Base-by-base conservation (phyloP, 2,888 invertebrate genomes). In the Cataglyphis livida region DNA sequence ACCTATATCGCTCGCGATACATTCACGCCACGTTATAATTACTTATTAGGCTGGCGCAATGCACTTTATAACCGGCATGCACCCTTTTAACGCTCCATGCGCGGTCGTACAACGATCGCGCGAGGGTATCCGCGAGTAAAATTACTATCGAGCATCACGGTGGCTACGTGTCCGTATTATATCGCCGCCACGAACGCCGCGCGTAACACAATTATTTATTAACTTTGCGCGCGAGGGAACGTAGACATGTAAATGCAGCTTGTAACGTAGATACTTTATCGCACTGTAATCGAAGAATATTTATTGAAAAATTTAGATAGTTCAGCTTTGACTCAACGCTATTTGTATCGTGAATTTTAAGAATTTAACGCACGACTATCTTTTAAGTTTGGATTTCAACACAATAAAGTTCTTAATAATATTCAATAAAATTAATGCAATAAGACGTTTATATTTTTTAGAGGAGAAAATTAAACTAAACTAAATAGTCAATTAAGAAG, bases 41-140 rank as follows among this genome's bases (percentile, higher is more conserved):
- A 88, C 86, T 84, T 87, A 86, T 90, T 89, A 90, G 85, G 74
- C 75, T 78, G 79, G 68, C 59, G 82, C 88, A 75, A 86, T 88
- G 79, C 79, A 85, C 83, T 84, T 89, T 85, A 86, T 86, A 86
- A 87, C 74, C 78, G 57, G 73, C 78, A 35, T 81, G 81, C 83
- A 86, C 68, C 84, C 85, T 88, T 88, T 88, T 85, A 89, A 87
- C 78, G 66, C 59, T 48, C 41, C 75, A 44, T 32, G 54, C 79
- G 65, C 57, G 62, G 65, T 25, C 35, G 51, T 48, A 71, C 62
- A 32, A 54, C 54, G 84, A 82, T 64, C 76, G 79, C 28, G 78
- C 28, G 76, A 48, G 78, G 51, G 32, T 82, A 61, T 87, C 64
- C 71, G 59, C 71, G 68, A 76, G 76, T 85, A 75, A 87, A 87